Base-by-base conservation (phyloP, 2,113 vertebrate genomes). In the Promerops cafer region DNA sequence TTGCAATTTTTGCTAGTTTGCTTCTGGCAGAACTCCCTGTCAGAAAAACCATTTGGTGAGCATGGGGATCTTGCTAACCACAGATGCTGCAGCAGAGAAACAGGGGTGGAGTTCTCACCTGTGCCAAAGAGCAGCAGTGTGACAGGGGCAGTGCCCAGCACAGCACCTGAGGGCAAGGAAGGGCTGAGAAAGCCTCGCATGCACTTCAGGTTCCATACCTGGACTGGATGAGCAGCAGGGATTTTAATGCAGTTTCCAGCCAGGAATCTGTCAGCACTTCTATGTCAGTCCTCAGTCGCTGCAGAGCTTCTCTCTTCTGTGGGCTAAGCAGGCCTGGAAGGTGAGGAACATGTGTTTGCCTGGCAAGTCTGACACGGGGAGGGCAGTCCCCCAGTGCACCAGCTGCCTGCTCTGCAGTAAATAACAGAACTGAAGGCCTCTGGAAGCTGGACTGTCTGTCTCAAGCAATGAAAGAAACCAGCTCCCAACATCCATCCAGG, bases 221-320 rank as follows among this genome's bases (percentile, higher is more conserved):
- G 97, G 99, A 99, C 97, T 99, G 99, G 89, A 99, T 99, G 86
- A 99, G 99, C 72, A 99, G 98, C 91, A 99, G 98, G 87, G 99
- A 99, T 94, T 99, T 99, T 28, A 99, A 97, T 0, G 99, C 99
- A 6, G 99, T 99, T 98, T 98, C 99, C 96, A 99, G 98, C 99
- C 99, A 99, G 75, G 98, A 98, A 93, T 99, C 99, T 2, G 99
- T 99, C 27, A 99, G 97, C n/a, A 98, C 98, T 97, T 99, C 99
- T 42, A 99, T 99, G 92, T 99, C 99, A 0, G 98, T 98, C 97
- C 98, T 98, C 56, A 99, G 98, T 61, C 98, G 97, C 33, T 99
- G 97, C 31, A 99, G 98, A 78, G 98, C 98, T 85, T 99, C 99
- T 79, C 98, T 98, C 97, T 99, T 99, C 94, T 99, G 98, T 0